Percentiles rank a stretch among this genome's conserved stretches.
These are phyloP conservation scores for Synodontis membranacea DNA, from an alignment of 2,113 vertebrate genomes.

Conservation along the genomic window DNA sequence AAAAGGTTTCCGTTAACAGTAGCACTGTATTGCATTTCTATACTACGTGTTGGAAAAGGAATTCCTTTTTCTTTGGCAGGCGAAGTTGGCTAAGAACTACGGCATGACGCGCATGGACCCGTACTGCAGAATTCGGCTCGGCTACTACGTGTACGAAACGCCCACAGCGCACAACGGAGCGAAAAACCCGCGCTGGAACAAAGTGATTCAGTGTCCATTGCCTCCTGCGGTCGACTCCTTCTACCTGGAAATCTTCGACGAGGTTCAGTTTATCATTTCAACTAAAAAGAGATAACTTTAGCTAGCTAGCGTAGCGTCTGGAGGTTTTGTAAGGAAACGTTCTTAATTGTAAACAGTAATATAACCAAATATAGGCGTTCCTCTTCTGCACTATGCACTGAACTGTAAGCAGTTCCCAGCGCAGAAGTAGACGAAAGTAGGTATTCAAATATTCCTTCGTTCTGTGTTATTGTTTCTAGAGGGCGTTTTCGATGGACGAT, in stretches of 20 bases:
- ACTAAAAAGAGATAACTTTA: background rate
- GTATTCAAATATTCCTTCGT: background rate
- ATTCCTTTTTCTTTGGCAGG: constrained; percentile 69
- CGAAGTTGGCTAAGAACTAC: constrained; percentile 96
- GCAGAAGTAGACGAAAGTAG: no score
- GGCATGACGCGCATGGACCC: constrained; percentile 99
- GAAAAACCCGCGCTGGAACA: constrained; percentile 98
- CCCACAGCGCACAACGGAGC: constrained; percentile 97
- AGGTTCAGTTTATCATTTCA: constrained; percentile 75
- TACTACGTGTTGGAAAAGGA: background rate
- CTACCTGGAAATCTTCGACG: constrained; percentile 98
- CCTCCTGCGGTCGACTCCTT: constrained; percentile 95
- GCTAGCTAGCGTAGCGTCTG: background rate
- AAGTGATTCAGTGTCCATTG: constrained; percentile 94
- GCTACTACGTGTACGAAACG: constrained; percentile 94
- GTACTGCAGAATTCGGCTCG: constrained; percentile 89
- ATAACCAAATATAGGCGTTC: no score
- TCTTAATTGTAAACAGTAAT: no score
- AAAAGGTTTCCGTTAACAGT: no score
- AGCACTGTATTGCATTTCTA: background rate
- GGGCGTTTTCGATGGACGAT: constrained; percentile 98
- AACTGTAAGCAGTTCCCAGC: no score
- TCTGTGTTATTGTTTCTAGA: constrained; percentile 67
- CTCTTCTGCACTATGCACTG: no score
- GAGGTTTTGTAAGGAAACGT: no score